A percentile compares a stretch with the other conserved stretches of the same genome.
Evolutionary conservation across 1,140 invertebrate species (phyloP).

Genomic region (fruit fly (Drosophila melanogaster)): DNA sequence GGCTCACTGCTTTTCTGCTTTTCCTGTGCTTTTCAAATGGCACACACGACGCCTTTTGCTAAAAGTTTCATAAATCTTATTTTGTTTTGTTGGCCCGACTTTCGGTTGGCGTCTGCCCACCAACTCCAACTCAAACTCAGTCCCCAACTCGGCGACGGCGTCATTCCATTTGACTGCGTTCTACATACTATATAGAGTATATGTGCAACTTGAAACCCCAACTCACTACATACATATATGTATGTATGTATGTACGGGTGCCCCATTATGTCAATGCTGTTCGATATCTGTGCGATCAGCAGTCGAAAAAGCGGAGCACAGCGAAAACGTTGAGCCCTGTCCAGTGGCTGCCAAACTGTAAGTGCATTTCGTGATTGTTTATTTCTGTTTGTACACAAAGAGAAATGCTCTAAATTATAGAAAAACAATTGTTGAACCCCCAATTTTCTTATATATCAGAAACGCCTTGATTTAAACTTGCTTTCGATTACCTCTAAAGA

Average conservation of each 20-base stretch:
- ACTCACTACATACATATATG: slow-evolving; percentile 34
- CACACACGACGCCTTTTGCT: slow-evolving; percentile 72
- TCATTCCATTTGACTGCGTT: slow-evolving; percentile 80
- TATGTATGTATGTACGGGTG: slow-evolving; percentile 11
- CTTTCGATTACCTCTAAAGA: too few species aligned
- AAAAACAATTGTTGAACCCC: too few species aligned
- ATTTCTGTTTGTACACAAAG: slow-evolving; percentile 9
- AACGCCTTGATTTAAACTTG: too few species aligned
- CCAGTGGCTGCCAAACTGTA: slow-evolving; percentile 58
- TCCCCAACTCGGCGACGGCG: slow-evolving; percentile 52
- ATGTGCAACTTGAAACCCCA: slow-evolving; percentile 53
- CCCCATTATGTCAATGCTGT: slow-evolving; percentile 65
- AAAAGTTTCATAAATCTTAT: slow-evolving; percentile 83
- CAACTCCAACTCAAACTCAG: slow-evolving; percentile 28
- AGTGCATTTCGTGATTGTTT: slow-evolving; percentile 41
- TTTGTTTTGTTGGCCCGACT: slow-evolving; percentile 62
- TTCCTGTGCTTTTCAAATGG: slow-evolving; percentile 60
- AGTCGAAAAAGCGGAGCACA: slow-evolving; percentile 64
- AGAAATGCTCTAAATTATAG: not conserved
- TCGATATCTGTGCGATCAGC: slow-evolving; percentile 78
- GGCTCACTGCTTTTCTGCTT: slow-evolving; percentile 39
- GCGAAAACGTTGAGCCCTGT: slow-evolving; percentile 48
- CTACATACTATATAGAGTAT: slow-evolving; percentile 49
- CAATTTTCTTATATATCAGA: too few species aligned
- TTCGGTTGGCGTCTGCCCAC: slow-evolving; percentile 65